These are phyloP conservation scores for Datnioides undecimradiatus DNA, from an alignment of 2,113 vertebrate genomes.

Conservation along the genomic window DNA sequence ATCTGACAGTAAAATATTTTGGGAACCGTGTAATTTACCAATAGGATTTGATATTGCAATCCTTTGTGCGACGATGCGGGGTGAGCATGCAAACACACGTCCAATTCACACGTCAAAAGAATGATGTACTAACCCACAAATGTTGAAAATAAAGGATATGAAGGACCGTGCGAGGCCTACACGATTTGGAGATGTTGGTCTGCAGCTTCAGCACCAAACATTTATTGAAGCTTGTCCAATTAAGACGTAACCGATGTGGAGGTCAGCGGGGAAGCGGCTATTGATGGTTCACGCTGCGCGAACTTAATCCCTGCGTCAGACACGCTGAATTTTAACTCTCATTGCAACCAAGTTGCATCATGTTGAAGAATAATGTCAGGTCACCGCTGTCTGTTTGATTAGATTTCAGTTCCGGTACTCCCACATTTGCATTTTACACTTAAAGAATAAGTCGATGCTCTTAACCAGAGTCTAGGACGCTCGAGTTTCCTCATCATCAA, in stretches of 20 bases:
- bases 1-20: neutral
- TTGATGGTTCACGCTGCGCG: constrained; percentile 17
- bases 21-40: constrained; percentile 29
- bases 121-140: neutral
- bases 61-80: constrained; percentile 13
- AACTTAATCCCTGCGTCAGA: constrained; percentile 53
- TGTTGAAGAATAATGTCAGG: constrained; percentile 48
- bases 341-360: constrained; percentile 75
- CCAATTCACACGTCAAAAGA: constrained; percentile 14
- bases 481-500: neutral
- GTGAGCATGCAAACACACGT: neutral
- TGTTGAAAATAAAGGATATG: neutral
- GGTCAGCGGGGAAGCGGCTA: constrained; percentile 21
- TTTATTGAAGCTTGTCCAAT: constrained; percentile 17
- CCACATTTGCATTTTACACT: constrained; percentile 28
- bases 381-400: constrained; percentile 40
- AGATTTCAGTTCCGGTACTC: constrained; percentile 18
- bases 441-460: neutral
- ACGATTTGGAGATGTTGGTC: neutral
- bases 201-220: neutral
- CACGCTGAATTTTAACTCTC: constrained; percentile 42
- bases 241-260: constrained; percentile 21
- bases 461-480: constrained; percentile 1
- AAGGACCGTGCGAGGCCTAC: accelerated
- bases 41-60: constrained; percentile 23